A percentile compares a stretch with the other conserved stretches of the same genome.
phyloP scores from a whole-genome alignment of 2,797 vertebrate genomes.

The Australoheros facetus region DNA sequence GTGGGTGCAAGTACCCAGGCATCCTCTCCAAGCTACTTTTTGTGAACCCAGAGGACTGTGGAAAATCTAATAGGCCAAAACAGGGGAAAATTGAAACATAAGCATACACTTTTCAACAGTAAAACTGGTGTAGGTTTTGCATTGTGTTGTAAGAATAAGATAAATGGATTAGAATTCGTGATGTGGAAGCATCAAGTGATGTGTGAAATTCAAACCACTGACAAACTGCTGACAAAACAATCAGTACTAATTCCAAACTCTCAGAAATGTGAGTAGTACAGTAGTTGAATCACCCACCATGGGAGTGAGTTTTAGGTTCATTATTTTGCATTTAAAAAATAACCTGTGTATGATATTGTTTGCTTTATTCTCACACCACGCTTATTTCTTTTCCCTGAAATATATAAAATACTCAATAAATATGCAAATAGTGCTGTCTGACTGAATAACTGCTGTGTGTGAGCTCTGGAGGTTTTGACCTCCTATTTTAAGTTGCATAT shows the following conservation, averaged over 20 bases:
- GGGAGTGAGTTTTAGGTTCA: background rate
- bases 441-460: background rate
- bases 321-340: background rate
- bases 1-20: conserved; percentile 55
- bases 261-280: conserved; percentile 41
- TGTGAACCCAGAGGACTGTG: conserved; percentile 51
- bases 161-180: background rate
- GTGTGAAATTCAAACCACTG: conserved; percentile 58
- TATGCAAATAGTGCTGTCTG: background rate
- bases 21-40: conserved; percentile 44
- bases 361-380: background rate
- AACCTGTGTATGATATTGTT: background rate
- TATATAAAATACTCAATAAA: background rate
- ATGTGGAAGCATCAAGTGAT: conserved; percentile 66
- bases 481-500: background rate
- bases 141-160: background rate
- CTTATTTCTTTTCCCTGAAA: background rate
- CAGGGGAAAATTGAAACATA: conserved; percentile 31
- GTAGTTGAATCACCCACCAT: conserved; percentile 24
- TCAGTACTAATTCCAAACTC: conserved; percentile 34
- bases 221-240: conserved; percentile 44
- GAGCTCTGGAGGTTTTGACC: background rate
- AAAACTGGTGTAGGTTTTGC: conserved; percentile 25
- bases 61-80: conserved; percentile 47
- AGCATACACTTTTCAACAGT: conserved; percentile 2